Percentiles rank a stretch among this genome's conserved stretches.
Evolutionary conservation across 2,888 invertebrate species (phyloP).

Genomic region (Rosalia funebris): DNA sequence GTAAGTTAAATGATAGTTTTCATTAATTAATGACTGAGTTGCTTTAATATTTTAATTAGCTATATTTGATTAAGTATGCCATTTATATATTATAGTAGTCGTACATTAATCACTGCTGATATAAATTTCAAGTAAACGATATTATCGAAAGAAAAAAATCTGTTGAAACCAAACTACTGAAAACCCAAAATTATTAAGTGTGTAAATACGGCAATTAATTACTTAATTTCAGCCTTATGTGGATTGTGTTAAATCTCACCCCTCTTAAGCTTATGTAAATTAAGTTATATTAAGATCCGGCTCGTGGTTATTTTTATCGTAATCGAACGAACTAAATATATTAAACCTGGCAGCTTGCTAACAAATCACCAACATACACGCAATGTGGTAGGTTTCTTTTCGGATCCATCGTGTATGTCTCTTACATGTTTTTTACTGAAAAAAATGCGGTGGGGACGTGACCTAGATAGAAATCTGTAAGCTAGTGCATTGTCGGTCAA

Average conservation of each 20-base stretch:
- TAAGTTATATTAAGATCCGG: not conserved
- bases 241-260: not conserved
- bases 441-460: constrained; percentile 41
- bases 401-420: constrained; percentile 27
- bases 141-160: too few relatives aligned
- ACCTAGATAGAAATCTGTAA: constrained; percentile 46
- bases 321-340: constrained; percentile 26
- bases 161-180: too few relatives aligned
- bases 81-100: too few relatives aligned
- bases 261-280: constrained; percentile 8
- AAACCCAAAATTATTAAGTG: too few relatives aligned
- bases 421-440: constrained; percentile 7
- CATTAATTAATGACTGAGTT: too few relatives aligned
- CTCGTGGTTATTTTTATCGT: constrained; percentile 8
- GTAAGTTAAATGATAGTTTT: too few relatives aligned
- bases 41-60: too few relatives aligned
- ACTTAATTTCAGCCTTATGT: constrained; percentile 2
- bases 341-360: constrained; percentile 22
- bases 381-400: constrained; percentile 22
- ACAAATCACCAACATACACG: constrained; percentile 25
- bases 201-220: too few relatives aligned
- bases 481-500: constrained; percentile 36
- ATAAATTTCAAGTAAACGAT: too few relatives aligned
- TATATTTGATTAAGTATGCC: too few relatives aligned
- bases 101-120: too few relatives aligned